phyloP scores from a whole-genome alignment of 2,113 vertebrate genomes.

The Macaca nemestrina region DNA sequence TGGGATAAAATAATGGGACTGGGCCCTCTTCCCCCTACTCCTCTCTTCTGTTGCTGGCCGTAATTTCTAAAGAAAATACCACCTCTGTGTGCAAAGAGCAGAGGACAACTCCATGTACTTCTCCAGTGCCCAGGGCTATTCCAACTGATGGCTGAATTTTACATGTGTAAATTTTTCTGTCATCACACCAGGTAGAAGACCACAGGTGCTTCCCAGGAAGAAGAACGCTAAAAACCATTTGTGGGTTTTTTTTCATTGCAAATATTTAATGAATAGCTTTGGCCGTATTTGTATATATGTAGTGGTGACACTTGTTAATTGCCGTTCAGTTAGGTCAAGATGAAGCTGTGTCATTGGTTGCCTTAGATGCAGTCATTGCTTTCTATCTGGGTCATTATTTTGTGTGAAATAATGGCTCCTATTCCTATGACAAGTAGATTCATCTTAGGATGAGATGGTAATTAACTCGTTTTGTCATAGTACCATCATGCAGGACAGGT shows the following conservation, averaged over 20 bases:
- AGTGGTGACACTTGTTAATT: conserved; percentile 61
- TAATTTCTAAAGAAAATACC: not conserved
- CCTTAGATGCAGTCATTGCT: conserved; percentile 30
- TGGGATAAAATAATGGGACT: accelerated
- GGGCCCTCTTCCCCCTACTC: not conserved
- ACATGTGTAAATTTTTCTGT: not conserved
- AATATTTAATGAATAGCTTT: conserved; percentile 1
- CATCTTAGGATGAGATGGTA: conserved; percentile 44
- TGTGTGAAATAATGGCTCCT: conserved; percentile 64
- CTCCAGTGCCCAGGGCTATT: not conserved
- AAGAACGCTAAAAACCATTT: not conserved
- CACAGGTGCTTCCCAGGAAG: not conserved
- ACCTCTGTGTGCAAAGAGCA: not conserved
- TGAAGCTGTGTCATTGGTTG: conserved; percentile 25
- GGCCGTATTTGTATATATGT: not conserved
- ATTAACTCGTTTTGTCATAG: conserved; percentile 61
- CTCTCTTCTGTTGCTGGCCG: not conserved
- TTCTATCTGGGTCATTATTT: conserved; percentile 67
- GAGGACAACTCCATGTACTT: not conserved
- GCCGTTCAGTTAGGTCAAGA: conserved; percentile 40
- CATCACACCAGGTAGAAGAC: not conserved
- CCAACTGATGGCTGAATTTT: not conserved
- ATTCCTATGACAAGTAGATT: conserved; percentile 35
- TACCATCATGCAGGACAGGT: not conserved
- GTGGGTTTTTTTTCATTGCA: not conserved